Evolutionary conservation across 1,140 invertebrate genomes (phyloP).

Genomic region (Galleria mellonella): DNA sequence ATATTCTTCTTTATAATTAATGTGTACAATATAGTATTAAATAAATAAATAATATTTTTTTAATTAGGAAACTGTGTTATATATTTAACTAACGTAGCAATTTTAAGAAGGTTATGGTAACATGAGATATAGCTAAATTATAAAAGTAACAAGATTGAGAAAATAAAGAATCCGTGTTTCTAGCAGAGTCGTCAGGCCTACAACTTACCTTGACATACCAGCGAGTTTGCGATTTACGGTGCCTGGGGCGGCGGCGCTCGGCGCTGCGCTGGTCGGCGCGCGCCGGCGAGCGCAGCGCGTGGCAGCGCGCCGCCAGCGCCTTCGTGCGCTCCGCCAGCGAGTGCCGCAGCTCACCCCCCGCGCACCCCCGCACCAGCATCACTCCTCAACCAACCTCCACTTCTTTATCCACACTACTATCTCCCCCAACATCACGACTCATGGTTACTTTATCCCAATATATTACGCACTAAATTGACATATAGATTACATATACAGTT

Average conservation of each 20-base stretch:
- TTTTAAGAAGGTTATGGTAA: too few species aligned
- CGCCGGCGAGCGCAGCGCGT: constrained; percentile 55
- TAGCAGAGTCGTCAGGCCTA: neutral
- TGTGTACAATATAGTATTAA: too few species aligned
- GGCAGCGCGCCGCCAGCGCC: constrained; percentile 57
- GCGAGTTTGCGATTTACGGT: constrained; percentile 58
- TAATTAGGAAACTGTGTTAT: too few species aligned
- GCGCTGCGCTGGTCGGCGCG: constrained; percentile 40
- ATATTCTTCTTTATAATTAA: too few species aligned
- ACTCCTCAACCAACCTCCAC: constrained; percentile 23
- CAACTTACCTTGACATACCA: constrained; percentile 70
- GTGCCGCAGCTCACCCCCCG: constrained; percentile 55
- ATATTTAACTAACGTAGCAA: too few species aligned
- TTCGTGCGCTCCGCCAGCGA: constrained; percentile 65
- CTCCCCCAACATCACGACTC: constrained; percentile 16
- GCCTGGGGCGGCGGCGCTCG: constrained; percentile 46
- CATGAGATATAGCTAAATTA: too few species aligned
- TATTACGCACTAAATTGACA: neutral
- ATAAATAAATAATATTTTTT: too few species aligned
- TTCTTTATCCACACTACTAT: constrained; percentile 16
- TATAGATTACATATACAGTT: neutral
- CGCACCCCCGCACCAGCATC: constrained; percentile 63
- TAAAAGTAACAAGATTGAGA: too few species aligned
- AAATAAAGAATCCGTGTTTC: neutral
- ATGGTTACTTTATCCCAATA: constrained; percentile 3